These are phyloP conservation scores for Gadopsis bispinosus DNA, from an alignment of 2,797 vertebrate species.

Conservation along the genomic window DNA sequence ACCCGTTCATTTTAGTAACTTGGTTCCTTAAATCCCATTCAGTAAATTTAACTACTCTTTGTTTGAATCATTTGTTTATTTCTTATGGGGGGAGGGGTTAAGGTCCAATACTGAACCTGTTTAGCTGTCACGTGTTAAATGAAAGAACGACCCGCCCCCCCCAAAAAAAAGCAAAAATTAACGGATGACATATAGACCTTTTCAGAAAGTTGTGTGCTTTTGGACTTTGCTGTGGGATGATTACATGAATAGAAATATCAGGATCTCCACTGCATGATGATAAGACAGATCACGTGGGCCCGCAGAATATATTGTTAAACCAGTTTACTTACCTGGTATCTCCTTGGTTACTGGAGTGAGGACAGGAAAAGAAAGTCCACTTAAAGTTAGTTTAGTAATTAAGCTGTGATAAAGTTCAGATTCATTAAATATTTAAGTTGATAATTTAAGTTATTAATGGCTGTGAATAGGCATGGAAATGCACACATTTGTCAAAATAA, in stretches of 20 bases:
- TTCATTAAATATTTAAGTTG: constrained; percentile 30
- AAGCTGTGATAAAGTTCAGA: constrained; percentile 36
- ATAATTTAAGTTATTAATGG: constrained; percentile 42
- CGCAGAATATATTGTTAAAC: constrained; percentile 56
- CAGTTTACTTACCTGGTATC: constrained; percentile 37
- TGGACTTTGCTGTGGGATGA: constrained; percentile 27
- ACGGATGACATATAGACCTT: background rate
- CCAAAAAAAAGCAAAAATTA: too few relatives aligned
- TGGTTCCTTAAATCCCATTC: too few relatives aligned
- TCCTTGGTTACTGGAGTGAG: constrained; percentile 14
- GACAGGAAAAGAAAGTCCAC: constrained; percentile 28
- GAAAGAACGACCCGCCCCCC: too few relatives aligned
- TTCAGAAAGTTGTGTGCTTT: constrained; percentile 37
- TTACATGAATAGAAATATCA: constrained; percentile 38
- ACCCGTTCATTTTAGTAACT: too few relatives aligned
- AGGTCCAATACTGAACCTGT: too few relatives aligned
- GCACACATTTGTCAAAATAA: constrained; percentile 28
- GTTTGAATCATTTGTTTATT: too few relatives aligned
- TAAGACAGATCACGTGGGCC: constrained; percentile 46
- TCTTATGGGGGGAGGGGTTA: too few relatives aligned
- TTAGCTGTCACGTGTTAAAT: too few relatives aligned
- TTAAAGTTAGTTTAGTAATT: constrained; percentile 40
- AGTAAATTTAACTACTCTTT: too few relatives aligned
- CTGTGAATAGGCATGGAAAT: constrained; percentile 29
- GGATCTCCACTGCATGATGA: constrained; percentile 40